Percentiles rank a stretch among this genome's conserved stretches.
Conservation (phyloP, 2,797 vertebrate species). For the Cygnus olor region DNA sequence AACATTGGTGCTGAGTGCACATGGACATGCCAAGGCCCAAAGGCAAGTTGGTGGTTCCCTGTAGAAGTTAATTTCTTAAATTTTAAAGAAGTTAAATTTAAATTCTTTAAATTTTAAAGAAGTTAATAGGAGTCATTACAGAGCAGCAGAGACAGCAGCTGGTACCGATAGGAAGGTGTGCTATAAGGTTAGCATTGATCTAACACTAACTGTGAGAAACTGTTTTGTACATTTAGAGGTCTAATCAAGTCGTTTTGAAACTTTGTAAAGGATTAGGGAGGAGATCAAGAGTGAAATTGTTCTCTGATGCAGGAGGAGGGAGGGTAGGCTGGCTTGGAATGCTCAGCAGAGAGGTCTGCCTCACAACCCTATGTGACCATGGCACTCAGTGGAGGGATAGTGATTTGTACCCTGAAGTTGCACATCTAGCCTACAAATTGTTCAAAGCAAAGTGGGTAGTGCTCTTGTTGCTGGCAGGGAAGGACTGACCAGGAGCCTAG, state of each 20-base stretch:
- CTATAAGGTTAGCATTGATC: not conserved
- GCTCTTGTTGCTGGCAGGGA: accelerated
- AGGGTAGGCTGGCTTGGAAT: not conserved
- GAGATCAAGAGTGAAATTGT: not conserved
- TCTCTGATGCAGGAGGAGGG: not conserved
- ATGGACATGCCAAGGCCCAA: not conserved
- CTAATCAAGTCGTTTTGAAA: not conserved
- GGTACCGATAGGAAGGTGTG: not conserved
- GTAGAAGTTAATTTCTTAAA: not conserved
- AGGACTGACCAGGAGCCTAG: not conserved
- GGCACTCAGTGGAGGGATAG: not conserved
- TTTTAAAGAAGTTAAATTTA: no score
- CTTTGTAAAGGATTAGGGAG: not conserved
- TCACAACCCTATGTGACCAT: accelerated
- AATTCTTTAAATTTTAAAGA: no score
- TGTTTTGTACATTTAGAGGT: not conserved
- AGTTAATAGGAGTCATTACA: accelerated
- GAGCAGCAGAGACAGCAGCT: not conserved
- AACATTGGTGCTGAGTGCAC: no score
- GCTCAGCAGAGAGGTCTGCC: not conserved
- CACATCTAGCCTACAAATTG: not conserved
- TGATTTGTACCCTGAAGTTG: not conserved
- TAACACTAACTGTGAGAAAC: not conserved
- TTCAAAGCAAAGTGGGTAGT: not conserved
- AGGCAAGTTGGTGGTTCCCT: not conserved